Evolutionary conservation across 2,888 invertebrate genomes (phyloP).

Genomic region (Patella ulyssiponensis): DNA sequence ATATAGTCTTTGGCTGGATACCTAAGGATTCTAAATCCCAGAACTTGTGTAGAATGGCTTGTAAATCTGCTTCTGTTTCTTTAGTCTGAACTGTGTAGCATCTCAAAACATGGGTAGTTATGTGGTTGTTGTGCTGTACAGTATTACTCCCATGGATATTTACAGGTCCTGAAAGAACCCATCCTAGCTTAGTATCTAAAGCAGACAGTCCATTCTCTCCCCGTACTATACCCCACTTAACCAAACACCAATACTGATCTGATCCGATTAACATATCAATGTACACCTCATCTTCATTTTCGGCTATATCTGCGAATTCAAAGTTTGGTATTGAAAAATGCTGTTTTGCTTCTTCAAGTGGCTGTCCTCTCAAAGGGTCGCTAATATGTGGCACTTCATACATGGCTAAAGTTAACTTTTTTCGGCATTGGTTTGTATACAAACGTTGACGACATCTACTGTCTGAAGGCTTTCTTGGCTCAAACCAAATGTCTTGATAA

Average conservation of each 20-base stretch:
- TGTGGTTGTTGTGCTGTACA: not conserved
- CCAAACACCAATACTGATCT: not conserved
- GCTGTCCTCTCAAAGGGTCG: not conserved
- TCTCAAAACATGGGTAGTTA: slow-evolving; percentile 8
- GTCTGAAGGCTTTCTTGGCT: no score
- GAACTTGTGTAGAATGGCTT: slow-evolving; percentile 1
- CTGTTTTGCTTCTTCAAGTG: not conserved
- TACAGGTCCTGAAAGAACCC: not conserved
- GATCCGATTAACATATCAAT: not conserved
- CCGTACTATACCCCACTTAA: not conserved
- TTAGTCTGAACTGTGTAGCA: not conserved
- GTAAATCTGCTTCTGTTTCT: no score
- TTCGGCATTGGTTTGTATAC: no score
- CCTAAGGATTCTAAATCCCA: not conserved
- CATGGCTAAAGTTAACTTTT: not conserved
- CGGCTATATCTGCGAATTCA: slow-evolving; percentile 3
- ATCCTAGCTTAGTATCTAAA: not conserved
- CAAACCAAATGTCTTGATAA: no score
- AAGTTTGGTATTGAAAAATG: not conserved
- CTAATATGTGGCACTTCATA: not conserved
- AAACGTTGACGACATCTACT: no score
- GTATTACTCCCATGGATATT: not conserved
- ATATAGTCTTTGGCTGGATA: slow-evolving; percentile 7
- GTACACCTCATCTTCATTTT: not conserved
- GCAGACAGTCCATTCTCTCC: not conserved